Evolutionary conservation across 2,888 invertebrate species (phyloP).

Genomic region (Cerceris rybyensis): DNA sequence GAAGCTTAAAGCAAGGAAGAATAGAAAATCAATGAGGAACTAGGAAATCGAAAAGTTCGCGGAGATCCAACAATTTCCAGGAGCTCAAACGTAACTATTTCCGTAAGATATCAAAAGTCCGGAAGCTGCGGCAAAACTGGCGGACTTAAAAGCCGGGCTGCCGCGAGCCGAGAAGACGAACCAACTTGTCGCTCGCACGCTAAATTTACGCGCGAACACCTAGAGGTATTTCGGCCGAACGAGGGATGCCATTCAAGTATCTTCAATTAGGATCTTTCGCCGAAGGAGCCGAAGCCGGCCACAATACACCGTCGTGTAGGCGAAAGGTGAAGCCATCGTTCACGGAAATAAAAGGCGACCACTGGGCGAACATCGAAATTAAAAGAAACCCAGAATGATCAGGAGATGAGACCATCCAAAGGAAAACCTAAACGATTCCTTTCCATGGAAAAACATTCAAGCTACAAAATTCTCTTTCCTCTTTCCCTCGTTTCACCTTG

Average conservation of each 20-base stretch:
- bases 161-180: conserved; percentile 40
- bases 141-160: conserved; percentile 16
- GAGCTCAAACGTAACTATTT: neutral
- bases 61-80: neutral
- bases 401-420: conserved; percentile 3
- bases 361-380: conserved; percentile 50
- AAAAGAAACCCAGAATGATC: conserved; percentile 58
- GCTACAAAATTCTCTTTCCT: no score
- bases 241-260: conserved; percentile 72
- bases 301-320: neutral
- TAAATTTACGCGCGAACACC: conserved; percentile 68
- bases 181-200: conserved; percentile 50
- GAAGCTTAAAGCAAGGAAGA: no score
- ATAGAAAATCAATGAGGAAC: neutral
- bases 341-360: conserved; percentile 52
- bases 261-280: conserved; percentile 67
- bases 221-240: conserved; percentile 66
- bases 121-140: conserved; percentile 19
- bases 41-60: neutral
- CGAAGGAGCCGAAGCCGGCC: conserved; percentile 41
- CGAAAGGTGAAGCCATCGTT: conserved; percentile 44
- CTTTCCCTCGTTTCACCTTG: no score
- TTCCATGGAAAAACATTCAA: no score
- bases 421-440: neutral
- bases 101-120: neutral